A percentile compares a stretch with the other conserved stretches of the same genome.
Evolutionary conservation across 2,113 vertebrate genomes (phyloP).

Genomic region (Trinectes maculatus): DNA sequence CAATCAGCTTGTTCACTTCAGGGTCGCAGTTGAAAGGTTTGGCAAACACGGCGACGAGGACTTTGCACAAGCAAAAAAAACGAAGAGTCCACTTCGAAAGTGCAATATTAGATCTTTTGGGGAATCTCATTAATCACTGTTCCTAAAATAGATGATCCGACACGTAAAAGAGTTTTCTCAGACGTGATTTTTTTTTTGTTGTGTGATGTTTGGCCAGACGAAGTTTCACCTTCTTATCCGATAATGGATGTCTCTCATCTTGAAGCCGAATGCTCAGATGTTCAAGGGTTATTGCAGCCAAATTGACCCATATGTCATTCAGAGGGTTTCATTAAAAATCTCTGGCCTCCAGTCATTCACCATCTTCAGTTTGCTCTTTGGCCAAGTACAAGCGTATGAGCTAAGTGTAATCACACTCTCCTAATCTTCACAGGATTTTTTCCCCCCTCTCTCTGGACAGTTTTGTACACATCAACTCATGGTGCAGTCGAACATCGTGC

Average conservation of each 20-base stretch:
- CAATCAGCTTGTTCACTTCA: conserved; percentile 49
- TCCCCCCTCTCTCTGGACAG: conserved; percentile 24
- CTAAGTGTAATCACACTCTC: conserved; percentile 36
- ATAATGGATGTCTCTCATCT: conserved; percentile 58
- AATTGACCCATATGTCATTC: conserved; percentile 57
- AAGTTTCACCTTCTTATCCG: conserved; percentile 49
- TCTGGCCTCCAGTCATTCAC: conserved; percentile 44
- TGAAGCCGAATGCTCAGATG: conserved; percentile 30
- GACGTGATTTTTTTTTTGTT: conserved; percentile 36
- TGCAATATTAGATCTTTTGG: conserved; percentile 17
- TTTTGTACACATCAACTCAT: conserved; percentile 33
- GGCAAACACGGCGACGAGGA: conserved; percentile 9
- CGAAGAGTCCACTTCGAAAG: conserved; percentile 13
- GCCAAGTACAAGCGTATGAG: conserved; percentile 39
- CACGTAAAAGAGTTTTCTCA: conserved; percentile 47
- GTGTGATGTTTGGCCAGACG: conserved; percentile 37
- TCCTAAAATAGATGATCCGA: conserved; percentile 41
- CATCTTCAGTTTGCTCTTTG: conserved; percentile 35
- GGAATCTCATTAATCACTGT: conserved; percentile 43
- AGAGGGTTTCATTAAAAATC: conserved; percentile 57
- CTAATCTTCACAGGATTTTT: conserved; percentile 25
- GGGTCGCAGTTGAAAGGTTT: conserved; percentile 42
- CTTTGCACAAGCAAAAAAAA: conserved; percentile 36
- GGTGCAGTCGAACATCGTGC: conserved; percentile 39
- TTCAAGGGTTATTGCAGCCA: conserved; percentile 38